A percentile compares a stretch with the other conserved stretches of the same genome.
phyloP scores from a whole-genome alignment of 1,140 invertebrate genomes.

The Ostrea denselamellosa region DNA sequence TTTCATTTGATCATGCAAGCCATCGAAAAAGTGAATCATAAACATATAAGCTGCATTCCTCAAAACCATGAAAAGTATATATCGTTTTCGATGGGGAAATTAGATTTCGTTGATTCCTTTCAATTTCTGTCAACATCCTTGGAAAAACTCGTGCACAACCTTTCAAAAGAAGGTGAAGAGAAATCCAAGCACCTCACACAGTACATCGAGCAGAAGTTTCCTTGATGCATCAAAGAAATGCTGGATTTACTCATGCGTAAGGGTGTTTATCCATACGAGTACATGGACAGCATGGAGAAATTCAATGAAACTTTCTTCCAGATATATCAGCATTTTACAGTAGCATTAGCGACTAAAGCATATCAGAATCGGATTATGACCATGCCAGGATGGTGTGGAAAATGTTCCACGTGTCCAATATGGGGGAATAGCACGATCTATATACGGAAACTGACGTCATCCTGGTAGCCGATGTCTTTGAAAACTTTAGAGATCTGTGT shows the following conservation, averaged over 20 bases:
- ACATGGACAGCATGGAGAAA: conserved; percentile 28
- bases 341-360: not conserved
- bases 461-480: conserved; percentile 38
- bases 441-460: conserved; percentile 26
- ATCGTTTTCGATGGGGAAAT: not conserved
- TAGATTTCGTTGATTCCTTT: too few relatives aligned
- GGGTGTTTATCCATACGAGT: conserved; percentile 45
- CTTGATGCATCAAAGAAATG: conserved; percentile 2
- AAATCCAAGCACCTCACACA: too few relatives aligned
- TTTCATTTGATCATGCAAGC: conserved; percentile 48
- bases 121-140: too few relatives aligned
- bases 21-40: conserved; percentile 14
- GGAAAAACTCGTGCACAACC: too few relatives aligned
- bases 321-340: conserved; percentile 32
- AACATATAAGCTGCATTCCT: conserved; percentile 50
- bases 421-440: conserved; percentile 14
- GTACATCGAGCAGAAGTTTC: not conserved
- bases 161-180: too few relatives aligned
- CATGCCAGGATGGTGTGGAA: too few relatives aligned
- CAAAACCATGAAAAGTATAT: conserved; percentile 46
- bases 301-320: not conserved
- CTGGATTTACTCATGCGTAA: conserved; percentile 35
- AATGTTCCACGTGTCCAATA: not conserved
- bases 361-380: too few relatives aligned
- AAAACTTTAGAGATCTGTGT: conserved; percentile 32